Conservation (phyloP, 2,797 vertebrate genomes). For the Luscinia megarhynchos region DNA sequence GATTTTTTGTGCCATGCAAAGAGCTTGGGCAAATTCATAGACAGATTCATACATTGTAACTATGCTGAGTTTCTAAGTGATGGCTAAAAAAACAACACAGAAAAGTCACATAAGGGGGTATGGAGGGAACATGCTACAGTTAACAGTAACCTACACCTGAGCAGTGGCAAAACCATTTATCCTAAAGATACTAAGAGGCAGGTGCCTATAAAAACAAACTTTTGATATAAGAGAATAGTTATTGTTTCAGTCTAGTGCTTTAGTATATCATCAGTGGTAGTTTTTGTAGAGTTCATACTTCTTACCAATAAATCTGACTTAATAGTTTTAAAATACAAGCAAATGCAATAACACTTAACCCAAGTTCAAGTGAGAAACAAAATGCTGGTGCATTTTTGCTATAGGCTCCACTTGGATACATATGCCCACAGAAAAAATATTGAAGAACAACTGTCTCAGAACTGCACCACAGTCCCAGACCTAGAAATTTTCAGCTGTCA, state of each 20-base stretch:
- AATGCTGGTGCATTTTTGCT: neutral
- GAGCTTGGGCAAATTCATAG: neutral
- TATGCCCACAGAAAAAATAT: neutral
- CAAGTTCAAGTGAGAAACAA: neutral
- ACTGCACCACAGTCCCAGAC: neutral
- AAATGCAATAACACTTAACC: neutral
- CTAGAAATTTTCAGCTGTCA: slow-evolving; percentile 58
- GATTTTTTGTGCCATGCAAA: neutral
- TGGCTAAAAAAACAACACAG: neutral
- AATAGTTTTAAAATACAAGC: neutral
- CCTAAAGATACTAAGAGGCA: neutral
- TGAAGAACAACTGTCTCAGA: slow-evolving; percentile 46
- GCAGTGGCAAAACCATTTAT: neutral
- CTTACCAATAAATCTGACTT: neutral
- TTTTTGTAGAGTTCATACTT: neutral
- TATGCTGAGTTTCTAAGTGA: neutral
- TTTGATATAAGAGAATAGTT: neutral
- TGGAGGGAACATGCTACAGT: neutral
- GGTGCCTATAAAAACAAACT: neutral
- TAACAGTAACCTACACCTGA: neutral
- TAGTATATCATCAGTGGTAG: neutral
- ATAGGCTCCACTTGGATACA: neutral
- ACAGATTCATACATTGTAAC: neutral
- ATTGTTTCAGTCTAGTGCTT: neutral
- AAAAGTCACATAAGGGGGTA: neutral